These are phyloP conservation scores for Nematolebias whitei DNA, from an alignment of 2,113 vertebrate genomes.

Conservation along the genomic window DNA sequence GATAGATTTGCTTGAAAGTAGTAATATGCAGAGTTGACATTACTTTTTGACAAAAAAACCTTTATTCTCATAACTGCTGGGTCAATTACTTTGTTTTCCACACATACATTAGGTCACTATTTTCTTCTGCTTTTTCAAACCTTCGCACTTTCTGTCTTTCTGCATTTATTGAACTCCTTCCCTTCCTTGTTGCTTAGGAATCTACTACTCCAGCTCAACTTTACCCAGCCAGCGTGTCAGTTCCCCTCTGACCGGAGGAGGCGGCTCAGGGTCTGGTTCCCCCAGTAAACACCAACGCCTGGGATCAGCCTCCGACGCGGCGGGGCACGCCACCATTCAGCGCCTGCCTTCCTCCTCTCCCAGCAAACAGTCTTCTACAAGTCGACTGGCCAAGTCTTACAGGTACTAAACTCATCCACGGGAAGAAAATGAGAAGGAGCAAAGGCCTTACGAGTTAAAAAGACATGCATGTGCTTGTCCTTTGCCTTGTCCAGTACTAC, in stretches of 20 bases:
- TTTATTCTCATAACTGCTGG: neutral
- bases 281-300: slow-evolving; percentile 92
- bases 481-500: slow-evolving; percentile 68
- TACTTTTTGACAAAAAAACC: neutral
- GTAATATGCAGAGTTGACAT: neutral
- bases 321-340: slow-evolving; percentile 86
- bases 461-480: no score
- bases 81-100: neutral
- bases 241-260: slow-evolving; percentile 87
- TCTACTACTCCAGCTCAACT: slow-evolving; percentile 95
- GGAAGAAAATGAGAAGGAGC: neutral
- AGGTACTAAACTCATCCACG: slow-evolving; percentile 79
- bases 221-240: slow-evolving; percentile 91
- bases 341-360: slow-evolving; percentile 86
- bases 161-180: slow-evolving; percentile 12
- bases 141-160: neutral
- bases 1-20: neutral
- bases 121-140: neutral
- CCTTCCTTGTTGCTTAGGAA: slow-evolving; percentile 64
- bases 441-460: no score
- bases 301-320: slow-evolving; percentile 85
- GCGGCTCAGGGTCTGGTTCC: slow-evolving; percentile 80
- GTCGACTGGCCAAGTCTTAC: slow-evolving; percentile 94
- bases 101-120: neutral
- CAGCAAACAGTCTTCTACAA: slow-evolving; percentile 87